Percentiles rank a stretch among this genome's conserved stretches.
phyloP scores from a whole-genome alignment of 2,113 vertebrate genomes.

The Sebastes schlegelii region DNA sequence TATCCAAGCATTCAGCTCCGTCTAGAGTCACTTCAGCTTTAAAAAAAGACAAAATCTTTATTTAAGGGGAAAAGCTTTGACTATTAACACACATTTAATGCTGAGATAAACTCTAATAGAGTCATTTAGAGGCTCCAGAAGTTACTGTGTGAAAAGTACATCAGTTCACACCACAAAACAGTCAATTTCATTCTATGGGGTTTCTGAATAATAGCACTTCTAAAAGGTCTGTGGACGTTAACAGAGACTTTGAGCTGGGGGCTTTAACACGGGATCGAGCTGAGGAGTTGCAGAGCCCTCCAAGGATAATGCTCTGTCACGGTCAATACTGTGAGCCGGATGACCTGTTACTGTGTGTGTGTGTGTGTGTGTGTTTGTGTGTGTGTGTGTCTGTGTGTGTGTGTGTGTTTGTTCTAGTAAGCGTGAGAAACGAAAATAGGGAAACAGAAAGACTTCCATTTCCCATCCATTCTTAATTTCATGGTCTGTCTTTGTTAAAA shows the following conservation, averaged over 20 bases:
- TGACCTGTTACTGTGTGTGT: slow-evolving; percentile 29
- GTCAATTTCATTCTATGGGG: slow-evolving; percentile 24
- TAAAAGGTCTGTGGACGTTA: slow-evolving; percentile 32
- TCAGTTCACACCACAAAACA: slow-evolving; percentile 44
- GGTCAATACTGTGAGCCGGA: slow-evolving; percentile 17
- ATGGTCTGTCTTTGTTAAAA: slow-evolving; percentile 28
- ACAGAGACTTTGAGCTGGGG: slow-evolving; percentile 35
- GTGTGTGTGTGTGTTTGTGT: slow-evolving; percentile 24
- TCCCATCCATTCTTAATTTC: slow-evolving; percentile 42
- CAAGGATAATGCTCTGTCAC: slow-evolving; percentile 51
- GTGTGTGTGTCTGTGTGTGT: slow-evolving; percentile 10
- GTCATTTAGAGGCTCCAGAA: slow-evolving; percentile 6
- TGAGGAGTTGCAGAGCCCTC: slow-evolving; percentile 41
- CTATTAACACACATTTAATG: slow-evolving; percentile 15
- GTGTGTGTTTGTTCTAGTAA: slow-evolving; percentile 25
- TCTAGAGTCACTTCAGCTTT: not conserved
- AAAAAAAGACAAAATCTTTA: slow-evolving; percentile 8
- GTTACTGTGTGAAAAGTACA: slow-evolving; percentile 13
- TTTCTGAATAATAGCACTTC: slow-evolving; percentile 35
- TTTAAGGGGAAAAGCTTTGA: not conserved
- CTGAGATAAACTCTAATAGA: slow-evolving; percentile 12
- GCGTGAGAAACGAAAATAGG: slow-evolving; percentile 11
- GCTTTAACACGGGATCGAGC: slow-evolving; percentile 51
- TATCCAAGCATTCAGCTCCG: not conserved
- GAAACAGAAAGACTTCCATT: slow-evolving; percentile 17